phyloP scores from a whole-genome alignment of 2,113 vertebrate species.

The Prunella himalayana region DNA sequence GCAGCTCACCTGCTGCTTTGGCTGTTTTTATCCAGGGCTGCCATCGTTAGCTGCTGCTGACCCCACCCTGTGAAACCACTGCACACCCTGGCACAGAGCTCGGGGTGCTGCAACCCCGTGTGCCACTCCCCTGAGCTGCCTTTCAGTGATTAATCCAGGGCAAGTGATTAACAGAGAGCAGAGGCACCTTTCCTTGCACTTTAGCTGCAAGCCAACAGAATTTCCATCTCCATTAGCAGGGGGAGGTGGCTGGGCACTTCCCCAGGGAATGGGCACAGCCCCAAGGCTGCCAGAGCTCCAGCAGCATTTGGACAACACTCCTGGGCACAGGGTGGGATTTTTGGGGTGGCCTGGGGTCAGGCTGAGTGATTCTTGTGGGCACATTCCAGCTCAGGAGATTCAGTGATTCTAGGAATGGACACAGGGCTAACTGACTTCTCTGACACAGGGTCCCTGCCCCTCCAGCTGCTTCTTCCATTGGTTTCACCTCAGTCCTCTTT shows the following conservation, averaged over 20 bases:
- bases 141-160: background rate
- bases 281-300: background rate
- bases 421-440: fast-evolving
- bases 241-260: background rate
- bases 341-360: background rate
- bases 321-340: background rate
- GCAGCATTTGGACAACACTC: fast-evolving
- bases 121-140: background rate
- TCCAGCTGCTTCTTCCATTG: background rate
- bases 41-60: background rate
- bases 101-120: background rate
- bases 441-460: background rate
- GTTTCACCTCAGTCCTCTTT: background rate
- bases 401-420: background rate
- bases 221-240: background rate
- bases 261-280: background rate
- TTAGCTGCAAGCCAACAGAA: background rate
- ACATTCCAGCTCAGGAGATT: background rate
- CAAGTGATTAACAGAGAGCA: background rate
- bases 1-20: background rate
- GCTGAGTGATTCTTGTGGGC: background rate
- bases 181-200: background rate
- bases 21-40: background rate
- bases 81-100: background rate
- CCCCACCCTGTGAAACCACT: background rate